phyloP scores from a whole-genome alignment of 2,797 vertebrate genomes.

The Florisuga fusca region DNA sequence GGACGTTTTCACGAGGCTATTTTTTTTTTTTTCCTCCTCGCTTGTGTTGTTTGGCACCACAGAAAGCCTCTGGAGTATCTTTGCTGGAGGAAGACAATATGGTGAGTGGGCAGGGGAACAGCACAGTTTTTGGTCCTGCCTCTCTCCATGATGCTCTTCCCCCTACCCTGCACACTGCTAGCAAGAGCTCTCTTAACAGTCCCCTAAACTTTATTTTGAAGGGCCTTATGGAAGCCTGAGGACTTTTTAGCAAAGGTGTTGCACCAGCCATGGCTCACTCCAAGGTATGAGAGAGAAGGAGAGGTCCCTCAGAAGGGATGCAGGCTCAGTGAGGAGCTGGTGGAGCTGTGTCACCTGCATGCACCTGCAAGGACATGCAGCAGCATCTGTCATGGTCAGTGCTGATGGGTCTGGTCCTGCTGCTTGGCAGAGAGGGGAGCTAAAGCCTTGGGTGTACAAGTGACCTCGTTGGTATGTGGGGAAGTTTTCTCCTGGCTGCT shows the following conservation, averaged over 20 bases:
- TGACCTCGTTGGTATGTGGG: neutral
- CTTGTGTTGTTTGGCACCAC: neutral
- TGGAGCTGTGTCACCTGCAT: fast-evolving
- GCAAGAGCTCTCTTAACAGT: neutral
- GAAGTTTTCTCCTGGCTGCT: neutral
- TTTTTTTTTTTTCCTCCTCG: neutral
- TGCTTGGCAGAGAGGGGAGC: neutral
- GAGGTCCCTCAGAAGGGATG: neutral
- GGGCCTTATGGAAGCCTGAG: neutral
- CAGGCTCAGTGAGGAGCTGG: neutral
- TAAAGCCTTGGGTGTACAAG: neutral
- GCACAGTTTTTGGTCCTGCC: conserved; percentile 15
- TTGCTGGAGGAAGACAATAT: conserved; percentile 56
- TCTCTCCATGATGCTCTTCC: neutral
- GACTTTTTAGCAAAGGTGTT: neutral
- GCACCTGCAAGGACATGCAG: neutral
- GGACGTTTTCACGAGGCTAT: neutral
- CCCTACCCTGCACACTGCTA: neutral
- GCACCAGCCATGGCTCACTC: neutral
- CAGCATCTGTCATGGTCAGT: neutral
- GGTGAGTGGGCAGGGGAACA: conserved; percentile 40
- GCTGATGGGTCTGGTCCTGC: neutral
- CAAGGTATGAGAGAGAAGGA: neutral
- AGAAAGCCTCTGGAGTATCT: conserved; percentile 38
- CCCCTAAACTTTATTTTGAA: neutral